phyloP scores from a whole-genome alignment of 1,140 invertebrate genomes.

The Drosophila melanica region DNA sequence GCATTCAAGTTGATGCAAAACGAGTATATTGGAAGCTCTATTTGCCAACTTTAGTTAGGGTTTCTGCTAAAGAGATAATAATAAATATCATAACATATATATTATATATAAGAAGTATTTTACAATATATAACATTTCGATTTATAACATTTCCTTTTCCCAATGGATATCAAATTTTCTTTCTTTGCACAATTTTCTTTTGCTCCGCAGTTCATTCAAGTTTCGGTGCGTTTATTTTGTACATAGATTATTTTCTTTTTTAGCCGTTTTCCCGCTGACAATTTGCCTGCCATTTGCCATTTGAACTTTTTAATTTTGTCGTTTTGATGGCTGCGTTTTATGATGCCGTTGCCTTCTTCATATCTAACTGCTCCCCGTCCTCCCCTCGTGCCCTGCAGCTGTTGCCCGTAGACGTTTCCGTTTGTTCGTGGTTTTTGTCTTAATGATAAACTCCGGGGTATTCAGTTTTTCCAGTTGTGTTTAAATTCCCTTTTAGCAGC shows the following conservation, averaged over 20 bases:
- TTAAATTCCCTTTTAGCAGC: conserved; percentile 63
- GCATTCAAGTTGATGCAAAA: no score
- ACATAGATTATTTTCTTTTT: conserved; percentile 27
- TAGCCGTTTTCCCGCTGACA: conserved; percentile 54
- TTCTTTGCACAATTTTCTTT: neutral
- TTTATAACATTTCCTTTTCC: no score
- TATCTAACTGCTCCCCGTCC: conserved; percentile 46
- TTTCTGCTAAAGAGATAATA: no score
- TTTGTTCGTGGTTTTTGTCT: conserved; percentile 62
- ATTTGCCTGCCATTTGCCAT: conserved; percentile 76
- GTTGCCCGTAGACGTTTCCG: conserved; percentile 42
- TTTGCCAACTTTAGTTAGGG: no score
- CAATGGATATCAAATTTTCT: neutral
- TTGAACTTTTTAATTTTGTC: conserved; percentile 81
- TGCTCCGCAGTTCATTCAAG: conserved; percentile 22
- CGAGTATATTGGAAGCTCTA: no score
- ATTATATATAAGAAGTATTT: no score
- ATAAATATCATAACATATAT: no score
- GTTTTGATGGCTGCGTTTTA: conserved; percentile 80
- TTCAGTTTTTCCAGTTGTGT: conserved; percentile 50
- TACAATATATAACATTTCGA: no score
- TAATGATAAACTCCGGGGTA: conserved; percentile 72
- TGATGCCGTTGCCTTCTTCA: conserved; percentile 73
- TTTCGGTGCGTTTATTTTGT: conserved; percentile 13
- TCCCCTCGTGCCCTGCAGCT: conserved; percentile 30